Conservation (phyloP, 2,797 vertebrate genomes). For the Bryconaethiops microstoma region DNA sequence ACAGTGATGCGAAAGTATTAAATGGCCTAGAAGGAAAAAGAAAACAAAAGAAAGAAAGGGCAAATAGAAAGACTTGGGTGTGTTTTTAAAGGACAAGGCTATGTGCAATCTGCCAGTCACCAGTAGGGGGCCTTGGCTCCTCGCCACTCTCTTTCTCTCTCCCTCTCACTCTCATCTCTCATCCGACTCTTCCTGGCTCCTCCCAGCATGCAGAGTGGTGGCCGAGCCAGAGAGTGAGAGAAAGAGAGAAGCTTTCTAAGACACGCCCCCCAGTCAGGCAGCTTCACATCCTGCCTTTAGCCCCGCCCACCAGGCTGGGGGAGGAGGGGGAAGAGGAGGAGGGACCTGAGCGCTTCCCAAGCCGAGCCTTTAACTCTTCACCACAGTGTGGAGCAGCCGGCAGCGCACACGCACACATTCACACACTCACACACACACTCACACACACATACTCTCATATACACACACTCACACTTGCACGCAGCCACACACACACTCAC, state of each 20-base stretch:
- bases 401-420: constrained; percentile 48
- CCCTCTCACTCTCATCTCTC: constrained; percentile 15
- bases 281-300: constrained; percentile 48
- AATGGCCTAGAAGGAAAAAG: constrained; percentile 17
- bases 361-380: constrained; percentile 86
- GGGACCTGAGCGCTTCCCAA: constrained; percentile 85
- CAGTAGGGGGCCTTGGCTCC: constrained; percentile 58
- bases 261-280: constrained; percentile 55
- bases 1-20: constrained; percentile 35
- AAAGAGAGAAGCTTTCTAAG: constrained; percentile 53
- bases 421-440: constrained; percentile 4
- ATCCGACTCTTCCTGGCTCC: constrained; percentile 44
- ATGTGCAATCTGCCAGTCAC: constrained; percentile 34
- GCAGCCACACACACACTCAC: constrained; percentile 54
- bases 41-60: neutral
- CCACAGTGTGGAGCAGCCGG: constrained; percentile 89
- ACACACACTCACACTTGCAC: constrained; percentile 23
- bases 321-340: constrained; percentile 78
- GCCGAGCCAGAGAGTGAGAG: constrained; percentile 45
- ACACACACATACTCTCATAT: neutral
- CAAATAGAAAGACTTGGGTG: neutral
- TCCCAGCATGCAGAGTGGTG: constrained; percentile 42
- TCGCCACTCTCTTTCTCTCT: neutral
- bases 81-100: neutral
- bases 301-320: constrained; percentile 59